Base-by-base conservation (phyloP, 1,140 invertebrate species). In the Theocolax elegans region DNA sequence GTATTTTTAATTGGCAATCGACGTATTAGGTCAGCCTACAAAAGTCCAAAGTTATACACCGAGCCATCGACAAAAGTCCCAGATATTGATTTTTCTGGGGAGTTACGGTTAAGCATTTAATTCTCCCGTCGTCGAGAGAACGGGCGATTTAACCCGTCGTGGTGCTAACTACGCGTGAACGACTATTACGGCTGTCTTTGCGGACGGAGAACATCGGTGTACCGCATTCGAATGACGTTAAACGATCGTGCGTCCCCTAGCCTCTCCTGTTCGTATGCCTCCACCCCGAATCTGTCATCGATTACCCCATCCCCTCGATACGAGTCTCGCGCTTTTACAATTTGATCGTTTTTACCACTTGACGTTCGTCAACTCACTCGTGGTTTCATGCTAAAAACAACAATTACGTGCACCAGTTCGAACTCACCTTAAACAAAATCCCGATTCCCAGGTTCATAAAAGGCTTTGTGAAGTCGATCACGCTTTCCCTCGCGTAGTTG, bases 381-480 rank as follows among this genome's bases (percentile, higher is more conserved):
- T n/a, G n/a, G 21, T 21, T 23, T 23, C 53, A 56, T 56, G 53
- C 53, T 56, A 4, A 40, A 19, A 35, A 40, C 10, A n/a, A n/a
- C n/a, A n/a, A n/a, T 12, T 19, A 31, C 25, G 25, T 44, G 9
- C 56, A 62, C 27, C n/a, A 23, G 13, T 35, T 19, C 27, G 9
- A 49, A 77, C 83, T 86, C 87, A 93, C 93, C 91, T 95, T 94
- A 79, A 95, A 95, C 21, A 95, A 81, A 76, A 95, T 95, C n/a
- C 93, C 92, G 62, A 95, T 95, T 4, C 94, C 94, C 8, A 95
- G 87, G 79, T 95, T 95, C 92, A 96, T 95, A 83, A 95, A 96
- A 1, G 94, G 95, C 79, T 97, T 97, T 0, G 95, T 97, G 83
- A 97, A 97, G 83, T 97, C 95, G 27, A 97, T 96, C n/a, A 96